A percentile compares a stretch with the other conserved stretches of the same genome.
phyloP scores from a whole-genome alignment of 2,888 invertebrate species.

The Microctonus brassicae region DNA sequence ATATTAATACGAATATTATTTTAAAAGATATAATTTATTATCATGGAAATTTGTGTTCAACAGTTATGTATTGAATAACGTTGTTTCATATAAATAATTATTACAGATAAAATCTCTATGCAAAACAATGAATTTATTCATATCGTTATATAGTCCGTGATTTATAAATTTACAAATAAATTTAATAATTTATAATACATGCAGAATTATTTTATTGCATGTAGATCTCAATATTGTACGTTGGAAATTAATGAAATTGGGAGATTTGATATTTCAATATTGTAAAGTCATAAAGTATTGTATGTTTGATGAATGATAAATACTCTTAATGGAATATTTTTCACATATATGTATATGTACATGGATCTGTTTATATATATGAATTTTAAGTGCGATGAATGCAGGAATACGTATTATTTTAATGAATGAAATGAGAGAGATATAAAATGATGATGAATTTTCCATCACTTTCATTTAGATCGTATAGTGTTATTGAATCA shows the following conservation, averaged over 20 bases:
- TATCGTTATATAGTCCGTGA: not conserved
- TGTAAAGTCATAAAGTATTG: not conserved
- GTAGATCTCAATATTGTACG: not conserved
- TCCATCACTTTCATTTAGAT: not conserved
- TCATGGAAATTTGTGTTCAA: too few species aligned
- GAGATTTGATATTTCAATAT: not conserved
- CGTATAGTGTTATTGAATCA: constrained; percentile 21
- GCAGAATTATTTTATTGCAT: not conserved
- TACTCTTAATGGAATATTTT: not conserved
- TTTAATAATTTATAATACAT: not conserved
- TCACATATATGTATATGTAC: not conserved
- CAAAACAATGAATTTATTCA: not conserved
- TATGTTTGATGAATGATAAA: not conserved
- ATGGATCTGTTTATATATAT: too few species aligned
- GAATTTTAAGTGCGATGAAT: too few species aligned
- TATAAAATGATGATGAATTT: constrained; percentile 2
- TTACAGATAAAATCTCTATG: not conserved
- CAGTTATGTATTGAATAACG: too few species aligned
- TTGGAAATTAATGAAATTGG: not conserved
- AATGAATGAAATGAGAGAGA: not conserved
- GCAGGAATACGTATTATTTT: too few species aligned
- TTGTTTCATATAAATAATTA: too few species aligned
- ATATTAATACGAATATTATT: too few species aligned
- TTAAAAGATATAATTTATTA: too few species aligned
- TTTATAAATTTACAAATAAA: not conserved